Evolutionary conservation across 2,113 vertebrate genomes (phyloP).

Genomic region (Psittacula cyanocephala): DNA sequence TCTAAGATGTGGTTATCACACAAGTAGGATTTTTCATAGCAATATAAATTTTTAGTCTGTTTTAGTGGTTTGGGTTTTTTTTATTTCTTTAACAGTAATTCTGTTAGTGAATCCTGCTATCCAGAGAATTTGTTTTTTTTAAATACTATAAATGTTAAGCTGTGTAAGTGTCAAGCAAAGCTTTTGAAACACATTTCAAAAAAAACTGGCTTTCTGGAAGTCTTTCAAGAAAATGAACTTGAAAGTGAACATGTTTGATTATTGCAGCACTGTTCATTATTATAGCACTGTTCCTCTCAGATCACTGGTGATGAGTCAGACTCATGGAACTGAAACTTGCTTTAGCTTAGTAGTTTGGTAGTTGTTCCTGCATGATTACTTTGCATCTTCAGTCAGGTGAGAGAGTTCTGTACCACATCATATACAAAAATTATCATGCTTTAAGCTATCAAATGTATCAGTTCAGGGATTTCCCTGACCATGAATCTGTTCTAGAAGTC

Average conservation of each 20-base stretch:
- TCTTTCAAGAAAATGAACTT: background rate
- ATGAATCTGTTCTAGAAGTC: background rate
- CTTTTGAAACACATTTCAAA: background rate
- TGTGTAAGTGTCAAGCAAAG: background rate
- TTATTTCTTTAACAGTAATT: background rate
- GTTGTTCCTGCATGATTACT: background rate
- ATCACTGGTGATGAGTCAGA: background rate
- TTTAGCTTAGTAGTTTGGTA: background rate
- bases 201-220: background rate
- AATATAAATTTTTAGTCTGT: background rate
- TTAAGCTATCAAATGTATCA: background rate
- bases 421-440: rapidly evolving
- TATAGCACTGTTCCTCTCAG: background rate
- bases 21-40: background rate
- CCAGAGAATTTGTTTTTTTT: rapidly evolving
- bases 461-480: background rate
- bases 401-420: background rate
- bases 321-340: background rate
- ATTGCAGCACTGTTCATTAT: background rate
- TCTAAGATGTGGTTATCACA: background rate
- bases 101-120: background rate
- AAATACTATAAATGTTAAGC: background rate
- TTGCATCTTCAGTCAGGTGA: background rate
- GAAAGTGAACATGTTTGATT: background rate
- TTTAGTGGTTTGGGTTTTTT: background rate